Percentiles rank a stretch among this genome's conserved stretches.
These are phyloP conservation scores for Hippopotamus amphibius DNA, from an alignment of 2,113 vertebrate genomes.

Conservation along the genomic window DNA sequence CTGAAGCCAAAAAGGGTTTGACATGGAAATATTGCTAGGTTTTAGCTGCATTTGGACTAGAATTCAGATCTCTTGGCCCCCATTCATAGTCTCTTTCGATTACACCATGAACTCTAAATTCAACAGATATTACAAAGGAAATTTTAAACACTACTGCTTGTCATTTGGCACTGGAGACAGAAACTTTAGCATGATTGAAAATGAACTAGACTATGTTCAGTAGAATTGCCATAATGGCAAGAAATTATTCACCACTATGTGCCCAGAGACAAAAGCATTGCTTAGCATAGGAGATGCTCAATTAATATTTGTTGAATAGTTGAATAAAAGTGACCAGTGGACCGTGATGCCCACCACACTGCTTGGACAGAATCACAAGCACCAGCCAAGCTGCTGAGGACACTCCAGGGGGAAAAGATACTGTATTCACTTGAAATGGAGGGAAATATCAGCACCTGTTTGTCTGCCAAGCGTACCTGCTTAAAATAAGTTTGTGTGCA, in stretches of 20 bases:
- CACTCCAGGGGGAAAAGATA: not conserved
- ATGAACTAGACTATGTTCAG: not conserved
- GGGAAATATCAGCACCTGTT: slow-evolving; percentile 39
- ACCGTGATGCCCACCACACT: not conserved
- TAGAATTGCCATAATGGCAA: not conserved
- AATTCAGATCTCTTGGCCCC: not conserved
- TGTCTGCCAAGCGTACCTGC: slow-evolving; percentile 39
- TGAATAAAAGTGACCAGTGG: not conserved
- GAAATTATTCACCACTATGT: not conserved
- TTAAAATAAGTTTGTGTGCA: slow-evolving; percentile 79
- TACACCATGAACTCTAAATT: not conserved
- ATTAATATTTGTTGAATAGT: not conserved
- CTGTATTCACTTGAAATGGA: slow-evolving; percentile 39
- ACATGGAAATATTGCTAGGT: not conserved
- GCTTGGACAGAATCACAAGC: not conserved
- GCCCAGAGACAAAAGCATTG: not conserved
- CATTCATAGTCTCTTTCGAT: not conserved
- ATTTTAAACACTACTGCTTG: not conserved
- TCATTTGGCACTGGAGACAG: not conserved
- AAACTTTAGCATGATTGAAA: not conserved
- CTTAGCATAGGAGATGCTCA: not conserved
- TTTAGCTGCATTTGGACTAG: not conserved
- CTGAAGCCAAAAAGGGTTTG: not conserved
- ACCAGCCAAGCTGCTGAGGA: slow-evolving; percentile 14
- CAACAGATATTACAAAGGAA: not conserved